Evolutionary conservation across 2,113 vertebrate species (phyloP).

Genomic region (Rhombomys opimus): DNA sequence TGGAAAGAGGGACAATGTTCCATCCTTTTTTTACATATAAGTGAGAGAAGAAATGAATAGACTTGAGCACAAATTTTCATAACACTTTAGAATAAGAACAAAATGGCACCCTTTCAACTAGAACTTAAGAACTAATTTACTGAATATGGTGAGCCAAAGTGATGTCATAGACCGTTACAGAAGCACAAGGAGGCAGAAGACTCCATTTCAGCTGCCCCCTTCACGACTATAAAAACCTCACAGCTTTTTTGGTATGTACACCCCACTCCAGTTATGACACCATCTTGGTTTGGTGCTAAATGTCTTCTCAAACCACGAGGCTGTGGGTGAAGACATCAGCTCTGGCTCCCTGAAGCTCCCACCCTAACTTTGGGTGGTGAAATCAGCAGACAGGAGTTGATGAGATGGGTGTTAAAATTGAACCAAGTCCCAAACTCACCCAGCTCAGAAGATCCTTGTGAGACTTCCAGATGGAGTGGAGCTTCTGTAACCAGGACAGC

Average conservation of each 20-base stretch:
- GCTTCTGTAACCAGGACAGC: background rate
- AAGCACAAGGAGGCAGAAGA: conserved; percentile 36
- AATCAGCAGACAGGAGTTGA: background rate
- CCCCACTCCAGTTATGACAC: conserved; percentile 7
- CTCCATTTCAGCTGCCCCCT: background rate
- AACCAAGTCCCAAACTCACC: background rate
- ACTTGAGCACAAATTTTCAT: conserved; percentile 32
- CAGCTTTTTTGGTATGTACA: conserved; percentile 30
- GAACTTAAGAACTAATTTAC: conserved; percentile 50
- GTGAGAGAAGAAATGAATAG: conserved; percentile 22
- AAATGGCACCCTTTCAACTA: conserved; percentile 19
- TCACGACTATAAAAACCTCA: conserved; percentile 2
- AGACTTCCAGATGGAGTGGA: conserved; percentile 18
- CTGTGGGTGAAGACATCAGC: conserved; percentile 26
- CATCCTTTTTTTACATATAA: background rate
- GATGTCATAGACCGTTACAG: conserved; percentile 53
- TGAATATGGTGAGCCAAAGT: conserved; percentile 3
- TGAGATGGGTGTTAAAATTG: background rate
- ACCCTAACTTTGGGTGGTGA: background rate
- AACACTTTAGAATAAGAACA: background rate
- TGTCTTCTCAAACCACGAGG: conserved; percentile 27
- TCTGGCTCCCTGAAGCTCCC: conserved; percentile 4
- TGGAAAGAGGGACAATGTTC: conserved; percentile 1
- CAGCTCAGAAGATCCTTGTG: background rate
- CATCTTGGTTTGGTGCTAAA: conserved; percentile 47